Base-by-base conservation (phyloP, 2,888 invertebrate species). In the Morpho achilles region DNA sequence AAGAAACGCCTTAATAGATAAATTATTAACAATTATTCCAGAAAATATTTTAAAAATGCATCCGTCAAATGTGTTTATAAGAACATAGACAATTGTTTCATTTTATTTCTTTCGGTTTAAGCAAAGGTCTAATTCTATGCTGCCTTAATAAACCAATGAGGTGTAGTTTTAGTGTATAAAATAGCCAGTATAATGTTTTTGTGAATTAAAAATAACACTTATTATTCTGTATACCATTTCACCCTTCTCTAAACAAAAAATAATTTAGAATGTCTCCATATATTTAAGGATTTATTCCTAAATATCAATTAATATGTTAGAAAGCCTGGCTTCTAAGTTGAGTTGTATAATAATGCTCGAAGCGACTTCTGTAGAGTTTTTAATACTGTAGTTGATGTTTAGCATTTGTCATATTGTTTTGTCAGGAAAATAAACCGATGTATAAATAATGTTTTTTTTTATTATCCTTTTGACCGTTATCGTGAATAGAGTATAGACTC, bases 351-450 rank as follows among this genome's bases (percentile, higher is more conserved):
- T 1, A 59, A 68, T 67, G 75, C 75, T 75, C 66, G 65, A 72
- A 74, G 76, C 77, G 69, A 67, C 54, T 59, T 64, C 60, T 60
- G 42, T 80, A 75, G 71, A 67, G 69, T 76, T 80, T 80, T 71
- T 79, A 77, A 63, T 60, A 66, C 55, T 60, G 72, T 74, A 71
- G 73, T 78, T 75, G 76, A 78, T 80, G 79, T 79, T 76, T 79
- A 80, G 76, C 69, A 71, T 80, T 80, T 80, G 75, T 71, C 80
- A 79, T 69, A 75, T 77, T 75, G 76, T 79, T 77, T 74, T 75
- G 69, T 56, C 69, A 69, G 71, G 75, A 74, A 78, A 72, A 10
- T 69, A 77, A 75, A 72, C 68, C 68, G 66, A 69, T 68, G 59
- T 60, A 55, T 59, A 60, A 63, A 63, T 48, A 4, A 50, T 54